phyloP scores from a whole-genome alignment of 2,113 vertebrate species.

The Corvus cornix region DNA sequence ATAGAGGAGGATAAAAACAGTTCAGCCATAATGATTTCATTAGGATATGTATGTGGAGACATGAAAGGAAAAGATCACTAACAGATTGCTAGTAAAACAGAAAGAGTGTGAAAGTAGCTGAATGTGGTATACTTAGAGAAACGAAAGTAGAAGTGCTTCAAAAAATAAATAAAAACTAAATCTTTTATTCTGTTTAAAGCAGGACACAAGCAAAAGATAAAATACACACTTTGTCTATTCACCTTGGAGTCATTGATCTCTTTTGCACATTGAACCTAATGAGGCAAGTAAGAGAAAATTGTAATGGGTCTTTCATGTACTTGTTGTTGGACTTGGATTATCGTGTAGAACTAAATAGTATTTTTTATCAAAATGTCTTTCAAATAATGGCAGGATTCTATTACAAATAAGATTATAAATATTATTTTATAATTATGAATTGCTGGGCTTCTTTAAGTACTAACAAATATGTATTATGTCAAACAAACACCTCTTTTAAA shows the following conservation, averaged over 20 bases:
- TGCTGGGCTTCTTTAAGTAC: not conserved
- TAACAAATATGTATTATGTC: not conserved
- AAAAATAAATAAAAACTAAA: constrained; percentile 33
- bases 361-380: not conserved
- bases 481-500: not conserved
- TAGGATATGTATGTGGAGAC: constrained; percentile 57
- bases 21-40: constrained; percentile 73
- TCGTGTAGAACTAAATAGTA: not conserved
- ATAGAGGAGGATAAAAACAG: constrained; percentile 54
- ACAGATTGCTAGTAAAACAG: constrained; percentile 60
- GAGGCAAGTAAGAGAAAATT: constrained; percentile 58
- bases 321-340: constrained; percentile 20
- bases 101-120: constrained; percentile 43
- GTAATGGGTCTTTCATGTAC: not conserved
- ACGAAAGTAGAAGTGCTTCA: constrained; percentile 63
- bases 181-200: constrained; percentile 43
- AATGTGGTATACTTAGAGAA: constrained; percentile 62
- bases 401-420: not conserved
- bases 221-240: constrained; percentile 62
- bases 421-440: not conserved
- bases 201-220: constrained; percentile 30
- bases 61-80: constrained; percentile 72
- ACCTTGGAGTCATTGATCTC: constrained; percentile 60
- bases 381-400: not conserved
- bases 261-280: constrained; percentile 59